Evolutionary conservation across 2,888 invertebrate genomes (phyloP), one percentile per base, ranked within the genome.

Genomic region (Monopis laevigella): DNA sequence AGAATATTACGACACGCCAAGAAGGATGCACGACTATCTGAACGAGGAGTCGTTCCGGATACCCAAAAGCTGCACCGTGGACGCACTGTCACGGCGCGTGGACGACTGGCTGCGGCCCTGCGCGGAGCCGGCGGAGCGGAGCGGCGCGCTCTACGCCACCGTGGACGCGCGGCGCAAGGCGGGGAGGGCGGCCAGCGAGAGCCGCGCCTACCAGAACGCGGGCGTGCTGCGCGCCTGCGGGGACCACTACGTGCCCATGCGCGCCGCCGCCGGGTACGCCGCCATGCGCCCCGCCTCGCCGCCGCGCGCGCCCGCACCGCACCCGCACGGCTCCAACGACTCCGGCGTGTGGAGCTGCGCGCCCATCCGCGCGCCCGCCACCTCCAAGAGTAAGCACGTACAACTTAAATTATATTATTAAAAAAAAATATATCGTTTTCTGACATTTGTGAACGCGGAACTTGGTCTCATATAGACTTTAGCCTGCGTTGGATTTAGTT

Each of bases 1-100:
- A 7, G 86, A 87, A 53, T 84, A 88, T 59, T 90, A 90, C 61
- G 90, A 90, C 53, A 90, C 89, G 2, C 89, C 89, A 8, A 83
- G 87, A 45, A 86, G 88, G 52, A 82, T 89, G 26, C 87, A 86
- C 53, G 89, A 89, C 60, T 87, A 87, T 58, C 66, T 89, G 16
- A 84, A 84, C 48, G 57, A 60, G 29, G 81, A 81, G 44, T 51
- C 80, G 14, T 82, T 81, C 50, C 69, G 65, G 2, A 74, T n/a
- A 14, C 7, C 7, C 29, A 4, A 14, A 2, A 6, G 27, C 10
- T 3, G 2, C 27, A 3, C 5, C 29, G 3, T 7, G 13, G 29
- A 2, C 11, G 12, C 29, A 12, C 8, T 29, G 29, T 7, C 11
- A 7, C 29, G 6, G 29, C 29, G 29, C 12, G 11, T 2, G 29